These are phyloP conservation scores for Molorchus minor DNA, from an alignment of 2,888 invertebrate genomes.

Conservation along the genomic window DNA sequence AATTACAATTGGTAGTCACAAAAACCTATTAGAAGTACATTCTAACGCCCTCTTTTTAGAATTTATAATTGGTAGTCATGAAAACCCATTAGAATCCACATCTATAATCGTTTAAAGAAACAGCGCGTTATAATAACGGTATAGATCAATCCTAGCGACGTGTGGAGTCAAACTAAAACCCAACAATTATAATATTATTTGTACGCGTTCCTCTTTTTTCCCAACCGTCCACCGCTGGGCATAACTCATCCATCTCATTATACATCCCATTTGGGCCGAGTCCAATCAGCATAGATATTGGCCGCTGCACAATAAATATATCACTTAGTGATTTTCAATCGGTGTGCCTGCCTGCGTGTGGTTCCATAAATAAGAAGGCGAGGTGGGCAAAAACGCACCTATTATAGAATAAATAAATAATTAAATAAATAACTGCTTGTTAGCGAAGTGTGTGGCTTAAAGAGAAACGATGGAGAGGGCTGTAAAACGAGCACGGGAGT, in stretches of 20 bases:
- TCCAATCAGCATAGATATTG: constrained; percentile 62
- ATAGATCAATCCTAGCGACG: too few relatives aligned
- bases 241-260: constrained; percentile 38
- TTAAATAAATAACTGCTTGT: constrained; percentile 65
- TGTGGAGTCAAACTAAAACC: too few relatives aligned
- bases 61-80: too few relatives aligned
- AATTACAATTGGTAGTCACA: too few relatives aligned
- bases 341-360: constrained; percentile 62
- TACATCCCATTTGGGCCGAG: constrained; percentile 33
- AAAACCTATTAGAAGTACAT: too few relatives aligned
- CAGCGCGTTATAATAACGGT: too few relatives aligned
- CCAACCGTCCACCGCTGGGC: background rate
- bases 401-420: constrained; percentile 65
- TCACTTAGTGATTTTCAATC: constrained; percentile 59
- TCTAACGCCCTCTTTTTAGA: too few relatives aligned
- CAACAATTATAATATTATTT: background rate
- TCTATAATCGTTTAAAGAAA: too few relatives aligned
- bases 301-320: constrained; percentile 59
- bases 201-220: background rate
- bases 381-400: constrained; percentile 64
- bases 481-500: background rate
- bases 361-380: constrained; percentile 62
- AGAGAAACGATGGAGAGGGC: constrained; percentile 33
- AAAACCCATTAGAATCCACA: too few relatives aligned
- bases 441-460: constrained; percentile 61